Evolutionary conservation across 1,140 invertebrate genomes (phyloP).

Genomic region (Melipona quadrifasciata): DNA sequence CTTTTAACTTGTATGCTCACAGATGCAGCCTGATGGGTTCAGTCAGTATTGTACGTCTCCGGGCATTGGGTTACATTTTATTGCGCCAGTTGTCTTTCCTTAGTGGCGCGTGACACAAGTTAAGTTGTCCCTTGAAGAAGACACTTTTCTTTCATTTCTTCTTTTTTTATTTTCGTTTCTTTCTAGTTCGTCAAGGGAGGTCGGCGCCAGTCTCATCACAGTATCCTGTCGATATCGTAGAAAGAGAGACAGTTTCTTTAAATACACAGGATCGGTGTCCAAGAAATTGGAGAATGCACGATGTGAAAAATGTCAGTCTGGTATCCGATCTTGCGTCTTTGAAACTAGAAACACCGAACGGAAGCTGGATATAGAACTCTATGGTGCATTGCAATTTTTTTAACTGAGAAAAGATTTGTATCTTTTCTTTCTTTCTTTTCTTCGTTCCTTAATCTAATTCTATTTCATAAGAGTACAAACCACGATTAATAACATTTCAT

Average conservation of each 20-base stretch:
- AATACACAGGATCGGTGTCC: constrained; percentile 5
- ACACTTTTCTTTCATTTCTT: constrained; percentile 1
- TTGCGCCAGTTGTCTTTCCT: constrained; percentile 31
- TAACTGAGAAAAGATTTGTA: background rate
- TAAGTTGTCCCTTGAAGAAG: background rate
- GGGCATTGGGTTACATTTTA: constrained; percentile 60
- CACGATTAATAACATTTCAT: too few species aligned
- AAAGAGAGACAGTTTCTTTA: constrained; percentile 1
- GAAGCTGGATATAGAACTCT: constrained; percentile 27
- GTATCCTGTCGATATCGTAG: constrained; percentile 9
- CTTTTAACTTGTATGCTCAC: background rate
- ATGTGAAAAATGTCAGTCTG: background rate
- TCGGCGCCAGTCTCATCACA: constrained; percentile 55
- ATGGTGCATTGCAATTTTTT: background rate
- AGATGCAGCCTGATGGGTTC: background rate
- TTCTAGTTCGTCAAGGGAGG: constrained; percentile 31
- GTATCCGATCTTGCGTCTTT: constrained; percentile 3
- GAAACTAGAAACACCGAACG: constrained; percentile 52
- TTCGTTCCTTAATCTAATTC: background rate
- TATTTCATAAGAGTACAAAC: background rate
- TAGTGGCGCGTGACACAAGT: constrained; percentile 43
- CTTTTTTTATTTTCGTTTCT: background rate
- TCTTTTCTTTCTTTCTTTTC: background rate
- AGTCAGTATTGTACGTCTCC: constrained; percentile 12
- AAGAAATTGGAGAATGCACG: constrained; percentile 34